phyloP scores from a whole-genome alignment of 53 echinoderm and acorn worm species.

The Paelopatides confundens region DNA sequence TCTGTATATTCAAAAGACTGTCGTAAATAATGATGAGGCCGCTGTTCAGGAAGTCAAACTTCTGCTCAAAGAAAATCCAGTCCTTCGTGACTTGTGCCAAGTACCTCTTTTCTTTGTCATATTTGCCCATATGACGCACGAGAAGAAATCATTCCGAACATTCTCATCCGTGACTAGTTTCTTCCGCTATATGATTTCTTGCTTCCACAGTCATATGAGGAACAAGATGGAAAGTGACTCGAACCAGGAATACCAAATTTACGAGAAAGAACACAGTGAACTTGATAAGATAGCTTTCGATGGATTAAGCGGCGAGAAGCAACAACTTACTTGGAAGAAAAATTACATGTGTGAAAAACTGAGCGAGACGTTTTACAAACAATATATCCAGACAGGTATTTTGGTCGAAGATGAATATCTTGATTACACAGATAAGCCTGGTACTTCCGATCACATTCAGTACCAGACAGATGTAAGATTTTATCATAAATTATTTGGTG shows the following conservation, averaged over 20 bases:
- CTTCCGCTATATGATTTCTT: slow-evolving; percentile 17
- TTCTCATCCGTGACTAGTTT: slow-evolving; percentile 19
- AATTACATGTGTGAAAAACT: not conserved
- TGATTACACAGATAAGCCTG: not conserved
- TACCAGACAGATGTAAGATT: not conserved
- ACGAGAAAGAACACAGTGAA: not conserved
- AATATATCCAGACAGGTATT: slow-evolving; percentile 4
- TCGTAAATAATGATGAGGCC: not conserved
- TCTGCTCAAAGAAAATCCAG: not conserved
- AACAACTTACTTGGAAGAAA: slow-evolving; percentile 1
- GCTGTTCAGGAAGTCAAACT: not conserved
- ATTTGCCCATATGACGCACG: slow-evolving; percentile 39
- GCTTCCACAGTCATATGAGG: slow-evolving; percentile 35
- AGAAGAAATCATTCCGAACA: not conserved
- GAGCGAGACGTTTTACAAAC: not conserved
- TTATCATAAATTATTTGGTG: slow-evolving; percentile 25
- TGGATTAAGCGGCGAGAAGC: not conserved
- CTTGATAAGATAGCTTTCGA: not conserved
- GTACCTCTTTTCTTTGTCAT: slow-evolving; percentile 31
- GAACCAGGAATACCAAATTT: not conserved
- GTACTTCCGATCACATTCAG: not conserved
- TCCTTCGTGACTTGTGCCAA: slow-evolving; percentile 11
- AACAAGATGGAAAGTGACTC: not conserved
- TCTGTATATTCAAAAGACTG: slow-evolving; percentile 5
- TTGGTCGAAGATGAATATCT: slow-evolving; percentile 10